Evolutionary conservation across 2,888 invertebrate genomes (phyloP).

Genomic region (Gryllus longicercus): DNA sequence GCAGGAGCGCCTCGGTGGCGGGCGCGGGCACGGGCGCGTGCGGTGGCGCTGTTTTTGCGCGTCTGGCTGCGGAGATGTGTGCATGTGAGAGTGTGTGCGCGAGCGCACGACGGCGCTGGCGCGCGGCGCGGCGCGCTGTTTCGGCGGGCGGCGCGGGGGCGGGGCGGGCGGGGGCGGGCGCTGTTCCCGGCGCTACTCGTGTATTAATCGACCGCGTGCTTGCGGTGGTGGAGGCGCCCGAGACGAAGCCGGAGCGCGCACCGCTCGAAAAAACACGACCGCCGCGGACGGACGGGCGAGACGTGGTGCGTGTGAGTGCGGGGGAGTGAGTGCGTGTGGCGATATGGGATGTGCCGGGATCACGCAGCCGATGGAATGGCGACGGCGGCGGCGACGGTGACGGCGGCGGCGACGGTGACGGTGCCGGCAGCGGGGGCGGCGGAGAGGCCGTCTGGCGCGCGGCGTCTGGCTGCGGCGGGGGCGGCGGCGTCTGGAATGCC

Average conservation of each 20-base stretch:
- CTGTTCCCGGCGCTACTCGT: background rate
- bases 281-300: background rate
- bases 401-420: background rate
- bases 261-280: background rate
- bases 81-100: too few relatives aligned
- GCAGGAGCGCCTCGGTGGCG: background rate
- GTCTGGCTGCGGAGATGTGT: too few relatives aligned
- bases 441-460: background rate
- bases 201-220: background rate
- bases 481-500: background rate
- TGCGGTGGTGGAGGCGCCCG: background rate
- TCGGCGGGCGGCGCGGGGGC: background rate
- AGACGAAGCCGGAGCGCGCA: too few relatives aligned
- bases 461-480: background rate
- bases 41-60: too few relatives aligned
- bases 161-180: background rate
- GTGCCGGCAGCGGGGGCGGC: background rate
- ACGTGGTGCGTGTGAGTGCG: background rate
- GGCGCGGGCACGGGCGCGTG: too few relatives aligned
- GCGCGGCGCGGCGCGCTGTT: background rate
- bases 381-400: background rate
- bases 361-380: background rate
- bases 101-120: background rate
- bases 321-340: background rate
- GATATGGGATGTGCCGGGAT: background rate